Base-by-base conservation (phyloP, 2,888 invertebrate genomes). In the Acanthopleura granulata region DNA sequence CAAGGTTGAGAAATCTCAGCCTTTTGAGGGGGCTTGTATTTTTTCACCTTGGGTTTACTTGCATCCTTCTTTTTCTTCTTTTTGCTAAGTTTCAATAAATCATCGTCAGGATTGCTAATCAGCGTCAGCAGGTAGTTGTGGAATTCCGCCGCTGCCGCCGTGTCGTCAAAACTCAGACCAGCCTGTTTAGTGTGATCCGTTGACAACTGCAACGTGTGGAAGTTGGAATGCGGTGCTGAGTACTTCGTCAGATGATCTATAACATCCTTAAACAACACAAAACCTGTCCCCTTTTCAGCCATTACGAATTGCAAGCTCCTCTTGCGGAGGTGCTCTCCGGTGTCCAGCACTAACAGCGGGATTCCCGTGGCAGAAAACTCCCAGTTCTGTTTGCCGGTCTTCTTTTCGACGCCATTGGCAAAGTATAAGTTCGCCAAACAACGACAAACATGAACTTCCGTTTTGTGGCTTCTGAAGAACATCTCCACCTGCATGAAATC, bases 1-100 rank as follows among this genome's bases (percentile, higher is more conserved):
- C 95, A 95, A 0, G 96, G 96, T 88, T 94, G 94, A 71, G 95
- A 95, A 82, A 96, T 96, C 90, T 95, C 95, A 77, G 93, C 93
- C 89, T 96, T 96, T 72, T 94, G 93, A 27, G 95, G 95, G 77
- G 94, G 90, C 66, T 89, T 90, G 76, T 87, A 86, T 81, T 90
- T 90, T 79, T 84, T 86, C 75, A 81, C 77, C 62, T 82, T 77
- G 62, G 77, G 77, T 72, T 84, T 83, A 62, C 81, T 79, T 61
- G 81, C 80, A 74, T 84, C 83, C 73, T 85, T 87, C 75, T 84
- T 87, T 78, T 89, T 90, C 80, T 88, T 89, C 70, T 83, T 82
- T 75, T 86, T 88, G 92, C 91, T 93, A 9, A 93, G 92, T 77
- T 90, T 94, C n/a, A 95, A 93, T 49, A 93, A 93, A 27, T 94